Evolutionary conservation across 2,113 vertebrate species (phyloP), one percentile per base, ranked within the genome.

Genomic region (Callipepla squamata): DNA sequence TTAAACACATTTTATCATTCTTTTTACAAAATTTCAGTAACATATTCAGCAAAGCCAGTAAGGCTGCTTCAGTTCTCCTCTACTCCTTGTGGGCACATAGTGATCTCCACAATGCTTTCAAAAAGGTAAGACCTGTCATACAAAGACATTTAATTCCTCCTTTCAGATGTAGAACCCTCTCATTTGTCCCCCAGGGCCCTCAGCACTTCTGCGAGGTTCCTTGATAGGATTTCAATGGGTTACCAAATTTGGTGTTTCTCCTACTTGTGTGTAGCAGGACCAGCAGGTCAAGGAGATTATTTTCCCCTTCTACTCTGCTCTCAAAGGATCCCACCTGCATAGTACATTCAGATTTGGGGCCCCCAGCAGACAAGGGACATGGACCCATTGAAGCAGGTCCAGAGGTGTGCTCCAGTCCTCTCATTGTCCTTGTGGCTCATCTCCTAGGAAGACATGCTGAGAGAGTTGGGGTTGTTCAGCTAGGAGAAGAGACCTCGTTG

Each of bases 51-150:
- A 98, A 98, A 90, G 97, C 98, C 3, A 97, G 97, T 32, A 97
- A 97, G 87, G 98, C 98, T 9, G 99, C 99, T 2, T 98, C 98
- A 15, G 47, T 98, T 32, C 97, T 99, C n/a, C 97, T 99, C 45
- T 98, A 98, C 70, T 96, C 96, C 30, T 94, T 99, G 95, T 99
- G 99, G 99, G 95, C 89, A 7, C 97, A 99, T 80, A 95, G 87
- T 0, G 98, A 99, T 40, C 98, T 99, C 32, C 99, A 98, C 19
- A 95, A 50, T 0, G 93, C 94, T 80, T 99, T 98, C 84, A 98
- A 97, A 96, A 99, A 98, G 98, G 99, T 99, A 97, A 97, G 98
- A 36, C 30, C 22, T 23, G 34, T 7, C 16, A 23, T 80, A 32
- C 22, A 44, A 48, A 55, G 7, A 5, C 3, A 32, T 6, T 4